Base-by-base conservation (phyloP, 2,113 vertebrate species). In the Cavia porcellus region DNA sequence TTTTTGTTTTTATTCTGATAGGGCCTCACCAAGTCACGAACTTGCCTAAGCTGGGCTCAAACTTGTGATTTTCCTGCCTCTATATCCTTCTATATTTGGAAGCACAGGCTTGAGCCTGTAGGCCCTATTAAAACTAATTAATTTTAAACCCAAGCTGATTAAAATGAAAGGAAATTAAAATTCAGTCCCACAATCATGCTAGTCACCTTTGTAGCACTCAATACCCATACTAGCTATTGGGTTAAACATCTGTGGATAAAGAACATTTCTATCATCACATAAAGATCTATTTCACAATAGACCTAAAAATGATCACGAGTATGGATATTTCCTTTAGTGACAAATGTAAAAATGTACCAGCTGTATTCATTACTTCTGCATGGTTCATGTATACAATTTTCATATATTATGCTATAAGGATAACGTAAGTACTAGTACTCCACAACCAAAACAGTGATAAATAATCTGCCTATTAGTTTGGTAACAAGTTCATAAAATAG, bases 91-190 rank as follows among this genome's bases (percentile, higher is more conserved):
- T 28, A 47, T 30, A 25, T n/a, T 42, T 77, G 42, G 42, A 77
- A 77, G 74, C 74, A 77, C 38, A 47, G 42, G 42, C 25, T 38
- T 77, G 42, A 47, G 19, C 24, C 38, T n/a, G 5, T 45, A 47
- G 74, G 42, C 12, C 42, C 42, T 47, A 25, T 12, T 77, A 45
- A 77, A 77, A 75, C 24, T 24, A 74, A 75, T 75, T 74, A 82
- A 92, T 74, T 82, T 95, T 75, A 95, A 93, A 86, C 24, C 22
- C 68, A 90, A 92, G 89, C 66, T n/a, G 85, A 61, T 28, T 75
- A 42, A 97, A 94, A 92, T n/a, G 14, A 89, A 79, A 82, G 62
- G 47, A 92, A 89, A 89, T 42, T 57, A 75, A 50, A 59, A 50
- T 70, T 14, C 47, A 75, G 55, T 32, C 30, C 30, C 22, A 80